Percentiles rank a stretch among this genome's conserved stretches.
Evolutionary conservation across 35 echinoderm and acorn worm species (phyloP).

Genomic region (Diadema setosum): DNA sequence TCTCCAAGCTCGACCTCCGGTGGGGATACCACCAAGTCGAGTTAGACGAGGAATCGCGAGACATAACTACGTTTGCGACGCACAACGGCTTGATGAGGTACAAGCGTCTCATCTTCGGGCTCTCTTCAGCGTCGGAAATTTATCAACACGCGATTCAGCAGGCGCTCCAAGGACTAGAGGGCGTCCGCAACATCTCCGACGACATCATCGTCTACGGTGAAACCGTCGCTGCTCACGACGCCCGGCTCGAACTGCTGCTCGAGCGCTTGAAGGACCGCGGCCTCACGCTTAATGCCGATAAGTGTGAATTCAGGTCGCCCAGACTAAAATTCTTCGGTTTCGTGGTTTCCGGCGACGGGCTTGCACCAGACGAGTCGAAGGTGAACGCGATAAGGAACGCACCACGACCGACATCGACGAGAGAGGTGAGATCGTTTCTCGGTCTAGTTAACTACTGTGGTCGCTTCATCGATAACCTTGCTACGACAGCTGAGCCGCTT

Average conservation of each 20-base stretch:
- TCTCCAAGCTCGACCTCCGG: constrained; percentile 56
- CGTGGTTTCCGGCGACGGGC: constrained; percentile 8
- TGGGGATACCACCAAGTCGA: constrained; percentile 66
- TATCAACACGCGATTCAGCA: constrained; percentile 40
- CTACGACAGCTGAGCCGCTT: constrained; percentile 13
- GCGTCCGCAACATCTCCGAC: background rate
- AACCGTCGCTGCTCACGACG: background rate
- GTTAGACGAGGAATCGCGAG: background rate
- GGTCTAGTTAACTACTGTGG: constrained; percentile 66
- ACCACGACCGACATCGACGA: background rate
- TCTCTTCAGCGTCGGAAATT: constrained; percentile 31
- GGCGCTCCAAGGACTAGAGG: background rate
- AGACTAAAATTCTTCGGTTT: constrained; percentile 56
- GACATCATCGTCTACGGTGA: background rate
- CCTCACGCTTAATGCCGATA: constrained; percentile 35
- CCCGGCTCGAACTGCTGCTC: background rate
- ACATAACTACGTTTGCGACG: constrained; percentile 59
- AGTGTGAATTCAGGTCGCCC: constrained; percentile 36
- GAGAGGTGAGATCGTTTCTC: constrained; percentile 41
- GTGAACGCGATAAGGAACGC: constrained; percentile 19
- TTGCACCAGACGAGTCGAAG: constrained; percentile 18
- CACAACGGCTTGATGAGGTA: constrained; percentile 39
- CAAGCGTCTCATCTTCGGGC: constrained; percentile 55
- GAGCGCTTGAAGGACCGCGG: background rate
- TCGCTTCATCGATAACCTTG: constrained; percentile 8